Percentiles rank a stretch among this genome's conserved stretches.
Evolutionary conservation across 2,113 vertebrate species (phyloP).

Genomic region (Regulus satrapa): DNA sequence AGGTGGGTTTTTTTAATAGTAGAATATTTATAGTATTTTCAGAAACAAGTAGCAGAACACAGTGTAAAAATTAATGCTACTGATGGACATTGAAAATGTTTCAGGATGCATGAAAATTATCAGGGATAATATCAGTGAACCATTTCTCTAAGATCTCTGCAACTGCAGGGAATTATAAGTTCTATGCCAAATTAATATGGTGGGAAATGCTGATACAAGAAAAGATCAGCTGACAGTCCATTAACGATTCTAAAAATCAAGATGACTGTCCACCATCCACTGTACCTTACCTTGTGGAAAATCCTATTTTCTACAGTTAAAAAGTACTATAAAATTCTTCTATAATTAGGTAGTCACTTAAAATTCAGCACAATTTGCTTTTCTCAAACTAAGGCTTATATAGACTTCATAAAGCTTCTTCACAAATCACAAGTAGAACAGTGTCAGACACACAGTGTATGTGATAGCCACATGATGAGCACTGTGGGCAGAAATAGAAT

Average conservation of each 20-base stretch:
- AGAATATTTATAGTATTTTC: neutral
- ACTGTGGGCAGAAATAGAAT: neutral
- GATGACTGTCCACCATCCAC: fast-evolving
- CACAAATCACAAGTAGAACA: neutral
- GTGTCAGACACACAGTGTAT: neutral
- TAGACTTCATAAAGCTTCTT: neutral
- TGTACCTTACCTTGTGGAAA: neutral
- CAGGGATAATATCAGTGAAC: neutral
- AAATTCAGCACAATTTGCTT: neutral
- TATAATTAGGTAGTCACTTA: neutral
- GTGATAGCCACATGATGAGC: neutral
- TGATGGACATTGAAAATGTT: neutral
- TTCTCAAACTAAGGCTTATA: neutral
- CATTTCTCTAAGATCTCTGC: neutral
- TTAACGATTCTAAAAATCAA: neutral
- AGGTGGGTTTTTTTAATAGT: no score
- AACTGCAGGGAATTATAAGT: neutral
- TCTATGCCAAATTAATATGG: neutral
- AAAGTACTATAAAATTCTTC: neutral
- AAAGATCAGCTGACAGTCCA: neutral
- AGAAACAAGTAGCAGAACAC: neutral
- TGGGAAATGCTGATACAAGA: neutral
- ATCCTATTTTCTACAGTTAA: neutral
- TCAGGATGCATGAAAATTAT: neutral
- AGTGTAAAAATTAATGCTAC: neutral